Evolutionary conservation across 2,113 vertebrate genomes (phyloP).

Genomic region (Eira barbara): DNA sequence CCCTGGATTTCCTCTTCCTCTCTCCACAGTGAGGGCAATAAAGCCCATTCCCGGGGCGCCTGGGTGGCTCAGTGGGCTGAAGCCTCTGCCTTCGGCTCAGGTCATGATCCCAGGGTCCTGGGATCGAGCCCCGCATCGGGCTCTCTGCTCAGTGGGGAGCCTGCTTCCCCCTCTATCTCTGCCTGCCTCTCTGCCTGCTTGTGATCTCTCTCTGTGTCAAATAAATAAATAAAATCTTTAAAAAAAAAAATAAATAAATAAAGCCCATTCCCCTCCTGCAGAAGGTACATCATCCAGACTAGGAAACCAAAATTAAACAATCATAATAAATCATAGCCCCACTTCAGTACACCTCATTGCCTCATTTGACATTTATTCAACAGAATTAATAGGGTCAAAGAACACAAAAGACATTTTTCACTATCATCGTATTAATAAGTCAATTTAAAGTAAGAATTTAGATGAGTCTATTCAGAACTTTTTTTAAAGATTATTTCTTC

Average conservation of each 20-base stretch:
- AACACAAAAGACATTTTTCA: background rate
- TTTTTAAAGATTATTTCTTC: background rate
- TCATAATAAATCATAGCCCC: background rate
- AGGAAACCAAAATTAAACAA: background rate
- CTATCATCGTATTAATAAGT: background rate
- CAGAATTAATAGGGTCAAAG: background rate
- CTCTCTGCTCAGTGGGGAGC: no score
- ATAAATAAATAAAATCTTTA: no score
- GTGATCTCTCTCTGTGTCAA: no score
- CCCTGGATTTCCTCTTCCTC: background rate
- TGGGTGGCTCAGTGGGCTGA: no score
- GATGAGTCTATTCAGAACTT: background rate
- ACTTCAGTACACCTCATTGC: background rate
- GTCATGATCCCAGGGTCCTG: no score
- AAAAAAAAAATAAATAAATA: no score
- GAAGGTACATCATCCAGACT: background rate
- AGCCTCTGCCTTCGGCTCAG: no score
- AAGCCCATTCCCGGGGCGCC: no score
- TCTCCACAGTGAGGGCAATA: background rate
- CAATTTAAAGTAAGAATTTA: slow-evolving; percentile 12
- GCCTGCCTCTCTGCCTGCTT: no score
- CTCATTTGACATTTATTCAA: background rate
- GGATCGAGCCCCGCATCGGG: no score
- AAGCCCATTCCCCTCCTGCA: background rate
- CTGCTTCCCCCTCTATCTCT: no score